Conservation (phyloP, 1,140 invertebrate species). For the Lasioglossum baleicum region DNA sequence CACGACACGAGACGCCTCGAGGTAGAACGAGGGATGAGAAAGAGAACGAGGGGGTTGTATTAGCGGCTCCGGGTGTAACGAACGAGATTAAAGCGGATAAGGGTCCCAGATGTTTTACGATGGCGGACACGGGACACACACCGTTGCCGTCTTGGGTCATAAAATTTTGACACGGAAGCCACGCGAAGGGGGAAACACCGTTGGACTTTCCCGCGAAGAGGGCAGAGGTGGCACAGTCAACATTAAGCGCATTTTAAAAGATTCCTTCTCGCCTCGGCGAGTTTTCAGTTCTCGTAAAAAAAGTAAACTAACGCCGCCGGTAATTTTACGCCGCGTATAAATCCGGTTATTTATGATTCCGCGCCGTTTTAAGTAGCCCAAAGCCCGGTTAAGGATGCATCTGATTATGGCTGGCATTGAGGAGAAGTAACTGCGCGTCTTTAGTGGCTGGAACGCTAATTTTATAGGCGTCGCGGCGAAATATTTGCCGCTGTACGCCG, state of each 20-base stretch:
- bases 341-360: conserved; percentile 42
- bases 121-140: conserved; percentile 33
- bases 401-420: background rate
- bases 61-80: conserved; percentile 55
- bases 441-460: background rate
- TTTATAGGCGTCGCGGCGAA: conserved; percentile 1
- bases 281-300: conserved; percentile 26
- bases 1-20: conserved; percentile 38
- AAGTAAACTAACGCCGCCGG: conserved; percentile 17
- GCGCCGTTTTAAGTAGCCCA: conserved; percentile 25
- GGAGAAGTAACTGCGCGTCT: conserved; percentile 23
- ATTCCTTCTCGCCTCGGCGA: background rate
- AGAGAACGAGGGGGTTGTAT: conserved; percentile 47
- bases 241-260: conserved; percentile 35
- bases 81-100: conserved; percentile 61
- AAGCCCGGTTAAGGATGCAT: conserved; percentile 16
- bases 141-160: conserved; percentile 45
- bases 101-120: conserved; percentile 52
- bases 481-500: background rate
- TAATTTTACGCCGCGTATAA: conserved; percentile 42
- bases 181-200: background rate
- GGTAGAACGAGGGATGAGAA: conserved; percentile 34
- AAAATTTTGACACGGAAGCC: conserved; percentile 55
- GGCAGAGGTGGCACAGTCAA: background rate
- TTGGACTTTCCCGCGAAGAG: background rate